A percentile compares a stretch with the other conserved stretches of the same genome.
Conservation (phyloP, 2,888 invertebrate genomes). For the Aphrophora alni region DNA sequence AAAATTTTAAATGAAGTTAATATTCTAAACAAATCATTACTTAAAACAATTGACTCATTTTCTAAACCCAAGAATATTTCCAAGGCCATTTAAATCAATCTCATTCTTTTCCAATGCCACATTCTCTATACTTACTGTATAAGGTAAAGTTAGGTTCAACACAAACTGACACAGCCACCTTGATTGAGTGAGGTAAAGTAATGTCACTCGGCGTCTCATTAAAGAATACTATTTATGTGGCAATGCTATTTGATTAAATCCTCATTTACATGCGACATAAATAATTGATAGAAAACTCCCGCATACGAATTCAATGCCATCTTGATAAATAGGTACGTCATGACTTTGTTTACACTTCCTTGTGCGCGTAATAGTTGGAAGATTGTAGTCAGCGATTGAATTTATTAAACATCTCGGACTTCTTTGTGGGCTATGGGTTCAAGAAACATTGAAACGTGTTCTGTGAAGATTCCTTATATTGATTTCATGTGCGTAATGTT, state of each 20-base stretch:
- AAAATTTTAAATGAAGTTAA: no score
- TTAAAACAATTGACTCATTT: no score
- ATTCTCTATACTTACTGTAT: background rate
- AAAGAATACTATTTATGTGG: background rate
- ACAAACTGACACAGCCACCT: background rate
- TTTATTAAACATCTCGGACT: no score
- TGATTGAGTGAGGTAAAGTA: background rate
- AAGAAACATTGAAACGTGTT: no score
- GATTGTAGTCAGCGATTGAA: no score
- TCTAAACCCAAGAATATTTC: background rate
- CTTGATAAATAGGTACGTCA: background rate
- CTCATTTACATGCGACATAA: background rate
- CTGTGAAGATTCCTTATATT: no score
- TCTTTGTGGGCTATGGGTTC: no score
- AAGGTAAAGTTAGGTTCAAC: background rate
- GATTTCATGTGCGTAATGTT: no score
- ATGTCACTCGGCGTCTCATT: background rate
- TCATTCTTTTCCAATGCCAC: background rate
- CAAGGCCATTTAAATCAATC: background rate
- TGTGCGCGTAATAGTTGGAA: background rate
- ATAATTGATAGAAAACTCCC: background rate
- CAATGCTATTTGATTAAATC: background rate
- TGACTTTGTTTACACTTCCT: background rate
- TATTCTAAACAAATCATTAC: no score
- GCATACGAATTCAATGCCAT: constrained; percentile 9